These are phyloP conservation scores for Drosophila dives DNA, from an alignment of 2,888 invertebrate genomes.

Conservation along the genomic window DNA sequence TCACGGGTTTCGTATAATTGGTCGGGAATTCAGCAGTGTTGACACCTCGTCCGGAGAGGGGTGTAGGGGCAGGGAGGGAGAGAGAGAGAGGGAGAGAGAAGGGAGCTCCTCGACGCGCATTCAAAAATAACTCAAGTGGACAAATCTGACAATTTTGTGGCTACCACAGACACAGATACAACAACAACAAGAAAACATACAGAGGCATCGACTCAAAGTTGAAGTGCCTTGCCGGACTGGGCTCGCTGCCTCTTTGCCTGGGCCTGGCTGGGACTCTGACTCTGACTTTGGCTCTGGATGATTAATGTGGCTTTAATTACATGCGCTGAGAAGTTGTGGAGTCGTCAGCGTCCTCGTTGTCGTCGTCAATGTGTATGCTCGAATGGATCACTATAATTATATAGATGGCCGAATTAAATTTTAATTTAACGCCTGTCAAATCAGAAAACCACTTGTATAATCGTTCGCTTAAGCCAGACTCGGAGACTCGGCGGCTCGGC, in stretches of 20 bases:
- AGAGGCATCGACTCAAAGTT: slow-evolving; percentile 41
- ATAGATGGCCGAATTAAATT: slow-evolving; percentile 81
- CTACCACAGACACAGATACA: slow-evolving; percentile 68
- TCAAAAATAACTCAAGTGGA: slow-evolving; percentile 81
- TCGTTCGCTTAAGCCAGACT: slow-evolving; percentile 71
- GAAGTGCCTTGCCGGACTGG: slow-evolving; percentile 60
- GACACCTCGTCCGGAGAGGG: slow-evolving; percentile 57
- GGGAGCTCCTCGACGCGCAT: slow-evolving; percentile 51
- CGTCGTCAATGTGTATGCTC: slow-evolving; percentile 78
- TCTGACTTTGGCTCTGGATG: slow-evolving; percentile 60
- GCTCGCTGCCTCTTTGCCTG: slow-evolving; percentile 19
- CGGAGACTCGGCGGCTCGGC: neutral
- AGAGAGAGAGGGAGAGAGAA: neutral
- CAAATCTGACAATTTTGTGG: slow-evolving; percentile 81
- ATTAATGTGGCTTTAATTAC: slow-evolving; percentile 84
- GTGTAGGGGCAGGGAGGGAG: neutral
- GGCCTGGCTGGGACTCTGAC: neutral
- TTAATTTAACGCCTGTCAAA: slow-evolving; percentile 83
- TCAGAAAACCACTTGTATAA: slow-evolving; percentile 82
- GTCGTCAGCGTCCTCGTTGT: slow-evolving; percentile 49
- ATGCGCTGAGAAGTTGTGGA: slow-evolving; percentile 76
- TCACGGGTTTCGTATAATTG: slow-evolving; percentile 80
- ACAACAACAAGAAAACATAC: slow-evolving; percentile 20
- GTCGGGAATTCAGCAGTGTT: slow-evolving; percentile 68
- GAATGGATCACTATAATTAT: slow-evolving; percentile 81